Conservation (phyloP, 2,113 vertebrate genomes). For the Cyphotilapia sp. region DNA sequence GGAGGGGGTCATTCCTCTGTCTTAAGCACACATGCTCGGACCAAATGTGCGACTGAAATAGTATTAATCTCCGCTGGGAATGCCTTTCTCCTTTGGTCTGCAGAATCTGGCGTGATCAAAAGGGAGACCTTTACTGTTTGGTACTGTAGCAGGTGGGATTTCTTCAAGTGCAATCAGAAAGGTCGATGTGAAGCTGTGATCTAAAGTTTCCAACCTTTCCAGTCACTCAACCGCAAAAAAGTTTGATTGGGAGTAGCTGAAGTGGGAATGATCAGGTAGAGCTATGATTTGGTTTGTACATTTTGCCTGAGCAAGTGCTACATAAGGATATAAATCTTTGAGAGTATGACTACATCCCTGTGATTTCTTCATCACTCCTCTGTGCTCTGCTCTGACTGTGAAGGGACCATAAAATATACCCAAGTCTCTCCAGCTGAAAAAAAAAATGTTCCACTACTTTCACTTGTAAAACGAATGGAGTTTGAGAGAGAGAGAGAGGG, state of each 20-base stretch:
- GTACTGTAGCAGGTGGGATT: neutral
- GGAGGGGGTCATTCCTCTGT: conserved; percentile 8
- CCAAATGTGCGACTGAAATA: conserved; percentile 22
- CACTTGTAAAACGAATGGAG: conserved; percentile 52
- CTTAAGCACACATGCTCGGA: conserved; percentile 20
- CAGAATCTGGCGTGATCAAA: conserved; percentile 12
- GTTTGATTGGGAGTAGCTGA: conserved; percentile 11
- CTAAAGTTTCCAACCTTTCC: conserved; percentile 27
- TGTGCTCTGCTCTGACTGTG: conserved; percentile 10
- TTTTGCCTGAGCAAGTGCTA: conserved; percentile 9
- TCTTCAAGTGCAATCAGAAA: conserved; percentile 14
- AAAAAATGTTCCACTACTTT: conserved; percentile 52
- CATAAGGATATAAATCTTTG: conserved; percentile 17
- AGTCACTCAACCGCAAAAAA: neutral
- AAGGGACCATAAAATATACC: conserved; percentile 47
- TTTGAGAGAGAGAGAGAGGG: neutral
- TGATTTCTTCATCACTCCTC: conserved; percentile 34
- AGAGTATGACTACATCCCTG: conserved; percentile 20
- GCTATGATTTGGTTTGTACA: neutral
- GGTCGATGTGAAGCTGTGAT: conserved; percentile 1
- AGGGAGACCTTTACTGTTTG: neutral
- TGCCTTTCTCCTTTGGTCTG: neutral
- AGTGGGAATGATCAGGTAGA: conserved; percentile 13
- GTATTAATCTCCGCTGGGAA: neutral
- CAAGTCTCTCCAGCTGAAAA: conserved; percentile 30